phyloP scores from a whole-genome alignment of 2,113 vertebrate species.

The Microcebus jonahi region DNA sequence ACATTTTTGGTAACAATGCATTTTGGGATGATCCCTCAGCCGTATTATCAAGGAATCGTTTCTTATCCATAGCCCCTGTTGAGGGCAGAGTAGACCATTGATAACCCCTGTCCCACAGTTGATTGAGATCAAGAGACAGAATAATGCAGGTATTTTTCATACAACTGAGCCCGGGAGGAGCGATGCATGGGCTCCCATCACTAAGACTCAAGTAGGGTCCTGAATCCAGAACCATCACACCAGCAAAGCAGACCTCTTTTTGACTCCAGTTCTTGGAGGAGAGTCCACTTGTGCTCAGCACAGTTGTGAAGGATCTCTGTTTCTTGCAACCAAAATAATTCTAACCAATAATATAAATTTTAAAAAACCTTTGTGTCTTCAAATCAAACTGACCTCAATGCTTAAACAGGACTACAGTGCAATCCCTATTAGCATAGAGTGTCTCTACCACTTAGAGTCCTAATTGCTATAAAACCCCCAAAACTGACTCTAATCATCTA shows the following conservation, averaged over 20 bases:
- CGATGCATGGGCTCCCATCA: neutral
- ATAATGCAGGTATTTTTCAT: neutral
- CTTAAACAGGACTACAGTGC: neutral
- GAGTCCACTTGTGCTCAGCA: neutral
- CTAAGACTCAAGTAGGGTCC: no score
- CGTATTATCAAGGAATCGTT: neutral
- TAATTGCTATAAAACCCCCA: neutral
- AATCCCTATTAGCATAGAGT: no score
- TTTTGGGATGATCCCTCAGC: neutral
- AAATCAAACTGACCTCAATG: slow-evolving; percentile 26
- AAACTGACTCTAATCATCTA: neutral
- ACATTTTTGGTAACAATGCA: neutral
- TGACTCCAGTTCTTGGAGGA: neutral
- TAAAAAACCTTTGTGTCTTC: neutral
- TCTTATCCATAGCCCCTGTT: neutral
- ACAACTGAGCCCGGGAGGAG: neutral
- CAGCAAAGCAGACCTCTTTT: neutral
- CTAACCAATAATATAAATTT: neutral
- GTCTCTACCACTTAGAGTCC: neutral
- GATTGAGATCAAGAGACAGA: neutral
- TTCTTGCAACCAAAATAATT: slow-evolving; percentile 18
- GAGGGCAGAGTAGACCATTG: neutral
- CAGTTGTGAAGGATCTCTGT: neutral
- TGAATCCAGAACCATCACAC: neutral
- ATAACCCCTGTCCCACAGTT: neutral